Conservation (phyloP, 1,140 invertebrate genomes). For the Carcinoscorpius rotundicauda region DNA sequence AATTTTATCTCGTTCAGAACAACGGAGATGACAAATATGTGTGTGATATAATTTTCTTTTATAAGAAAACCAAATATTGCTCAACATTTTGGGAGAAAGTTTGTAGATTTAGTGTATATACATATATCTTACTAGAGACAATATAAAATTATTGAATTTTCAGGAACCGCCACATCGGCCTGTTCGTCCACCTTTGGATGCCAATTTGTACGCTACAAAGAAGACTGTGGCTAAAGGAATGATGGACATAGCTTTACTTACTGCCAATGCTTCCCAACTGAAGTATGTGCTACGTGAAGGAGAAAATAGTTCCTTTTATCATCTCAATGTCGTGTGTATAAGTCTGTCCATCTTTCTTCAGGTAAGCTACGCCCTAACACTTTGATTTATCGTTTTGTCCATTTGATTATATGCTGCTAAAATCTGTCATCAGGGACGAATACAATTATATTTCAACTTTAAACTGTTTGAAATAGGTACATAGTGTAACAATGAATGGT, state of each 20-base stretch:
- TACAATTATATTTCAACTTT: background rate
- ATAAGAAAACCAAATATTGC: no score
- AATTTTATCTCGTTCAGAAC: no score
- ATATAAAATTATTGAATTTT: no score
- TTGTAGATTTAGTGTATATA: no score
- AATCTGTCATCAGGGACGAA: background rate
- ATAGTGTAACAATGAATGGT: background rate
- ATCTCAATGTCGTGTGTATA: conserved; percentile 54
- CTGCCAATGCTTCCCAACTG: conserved; percentile 62
- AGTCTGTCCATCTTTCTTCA: conserved; percentile 69
- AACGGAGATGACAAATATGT: no score
- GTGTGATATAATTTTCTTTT: no score
- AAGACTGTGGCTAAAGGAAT: conserved; percentile 61
- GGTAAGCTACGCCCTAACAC: conserved; percentile 38
- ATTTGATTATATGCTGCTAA: background rate
- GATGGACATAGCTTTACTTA: conserved; percentile 36
- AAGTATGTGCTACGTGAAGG: conserved; percentile 53
- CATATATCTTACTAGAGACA: no score
- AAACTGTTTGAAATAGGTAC: background rate
- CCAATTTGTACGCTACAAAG: conserved; percentile 72
- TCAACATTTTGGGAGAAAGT: no score
- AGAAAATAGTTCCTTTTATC: conserved; percentile 19
- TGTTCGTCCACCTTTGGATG: conserved; percentile 40
- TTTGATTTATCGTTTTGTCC: no score
- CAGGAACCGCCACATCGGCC: no score